These are phyloP conservation scores for Electrophaes corylata DNA, from an alignment of 2,888 invertebrate species.

Conservation along the genomic window DNA sequence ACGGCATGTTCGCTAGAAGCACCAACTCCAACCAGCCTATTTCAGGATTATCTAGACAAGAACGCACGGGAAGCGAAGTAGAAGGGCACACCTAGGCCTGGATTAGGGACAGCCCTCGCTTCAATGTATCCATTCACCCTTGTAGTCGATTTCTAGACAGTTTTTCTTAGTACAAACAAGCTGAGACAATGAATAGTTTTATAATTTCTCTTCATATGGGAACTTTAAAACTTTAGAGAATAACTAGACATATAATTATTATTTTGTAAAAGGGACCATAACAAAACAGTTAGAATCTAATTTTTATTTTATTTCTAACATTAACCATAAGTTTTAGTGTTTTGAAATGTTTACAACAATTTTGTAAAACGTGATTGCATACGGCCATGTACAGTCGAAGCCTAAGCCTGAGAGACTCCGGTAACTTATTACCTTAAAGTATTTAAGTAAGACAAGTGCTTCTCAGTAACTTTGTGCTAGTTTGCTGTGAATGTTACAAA, in stretches of 20 bases:
- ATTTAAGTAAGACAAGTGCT: slow-evolving; percentile 2
- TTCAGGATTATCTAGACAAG: slow-evolving; percentile 4
- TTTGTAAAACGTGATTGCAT: not conserved
- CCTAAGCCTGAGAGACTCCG: not conserved
- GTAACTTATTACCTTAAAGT: not conserved
- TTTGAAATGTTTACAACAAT: too few relatives aligned
- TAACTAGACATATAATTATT: too few relatives aligned
- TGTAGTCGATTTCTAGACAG: not conserved
- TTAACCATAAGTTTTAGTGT: too few relatives aligned
- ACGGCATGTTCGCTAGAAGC: not conserved
- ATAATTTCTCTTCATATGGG: too few relatives aligned
- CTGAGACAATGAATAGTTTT: too few relatives aligned
- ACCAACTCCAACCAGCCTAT: not conserved
- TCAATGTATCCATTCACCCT: not conserved
- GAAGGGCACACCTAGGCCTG: not conserved
- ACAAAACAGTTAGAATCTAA: too few relatives aligned
- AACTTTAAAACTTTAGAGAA: too few relatives aligned
- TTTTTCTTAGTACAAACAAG: too few relatives aligned
- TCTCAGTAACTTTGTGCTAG: not conserved
- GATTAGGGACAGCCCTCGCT: not conserved
- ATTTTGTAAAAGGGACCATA: too few relatives aligned
- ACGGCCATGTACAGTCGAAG: not conserved
- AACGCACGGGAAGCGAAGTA: not conserved
- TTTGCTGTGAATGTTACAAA: not conserved
- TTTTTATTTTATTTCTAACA: too few relatives aligned